phyloP scores from a whole-genome alignment of 2,113 vertebrate species.

The Synchiropus splendidus region DNA sequence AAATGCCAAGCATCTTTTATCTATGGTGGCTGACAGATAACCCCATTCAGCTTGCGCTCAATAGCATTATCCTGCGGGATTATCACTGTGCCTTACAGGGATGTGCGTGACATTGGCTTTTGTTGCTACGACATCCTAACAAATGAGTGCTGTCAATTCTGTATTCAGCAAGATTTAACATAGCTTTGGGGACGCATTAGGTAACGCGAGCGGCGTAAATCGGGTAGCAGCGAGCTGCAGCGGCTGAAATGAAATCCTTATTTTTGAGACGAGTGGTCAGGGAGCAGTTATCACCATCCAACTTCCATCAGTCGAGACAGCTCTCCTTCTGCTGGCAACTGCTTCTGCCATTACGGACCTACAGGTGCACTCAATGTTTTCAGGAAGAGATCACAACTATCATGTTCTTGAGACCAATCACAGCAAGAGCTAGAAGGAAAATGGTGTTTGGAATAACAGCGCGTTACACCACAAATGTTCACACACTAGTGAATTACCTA shows the following conservation, averaged over 20 bases:
- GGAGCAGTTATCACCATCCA: constrained; percentile 27
- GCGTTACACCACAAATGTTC: neutral
- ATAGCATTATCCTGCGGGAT: constrained; percentile 34
- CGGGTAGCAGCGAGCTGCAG: constrained; percentile 11
- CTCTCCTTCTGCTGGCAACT: neutral
- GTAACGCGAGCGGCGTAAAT: constrained; percentile 22
- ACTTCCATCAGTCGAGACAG: neutral
- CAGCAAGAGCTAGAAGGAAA: neutral
- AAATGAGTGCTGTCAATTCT: constrained; percentile 39
- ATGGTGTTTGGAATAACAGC: neutral
- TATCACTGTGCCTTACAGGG: constrained; percentile 21
- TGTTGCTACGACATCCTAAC: constrained; percentile 30
- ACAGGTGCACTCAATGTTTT: no score
- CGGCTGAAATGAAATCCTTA: neutral
- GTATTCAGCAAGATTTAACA: constrained; percentile 23
- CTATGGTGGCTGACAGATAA: constrained; percentile 40
- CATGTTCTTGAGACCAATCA: neutral
- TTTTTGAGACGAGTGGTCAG: constrained; percentile 9
- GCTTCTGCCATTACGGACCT: neutral
- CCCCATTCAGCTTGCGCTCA: constrained; percentile 26
- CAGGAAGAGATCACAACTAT: no score
- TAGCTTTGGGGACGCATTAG: constrained; percentile 9
- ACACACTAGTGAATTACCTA: no score
- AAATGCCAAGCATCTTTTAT: constrained; percentile 29
- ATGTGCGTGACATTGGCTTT: constrained; percentile 19